phyloP scores from a whole-genome alignment of 2,888 invertebrate species.

The Clostera curtula region DNA sequence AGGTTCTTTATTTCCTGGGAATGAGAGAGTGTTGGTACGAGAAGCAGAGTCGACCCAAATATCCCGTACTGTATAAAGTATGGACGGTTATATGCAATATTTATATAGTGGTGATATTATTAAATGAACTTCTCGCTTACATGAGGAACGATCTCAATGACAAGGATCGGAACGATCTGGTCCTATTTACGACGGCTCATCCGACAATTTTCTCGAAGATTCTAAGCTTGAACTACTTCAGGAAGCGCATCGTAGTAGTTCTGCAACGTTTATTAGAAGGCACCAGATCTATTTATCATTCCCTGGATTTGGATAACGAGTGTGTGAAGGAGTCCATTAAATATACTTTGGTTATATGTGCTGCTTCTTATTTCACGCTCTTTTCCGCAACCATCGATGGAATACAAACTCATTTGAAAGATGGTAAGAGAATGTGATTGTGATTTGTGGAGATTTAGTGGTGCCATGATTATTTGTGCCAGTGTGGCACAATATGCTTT shows the following conservation, averaged over 20 bases:
- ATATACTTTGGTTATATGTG: constrained; percentile 18
- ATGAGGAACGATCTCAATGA: constrained; percentile 29
- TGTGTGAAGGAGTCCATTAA: constrained; percentile 28
- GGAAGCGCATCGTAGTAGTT: constrained; percentile 24
- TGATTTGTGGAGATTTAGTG: too few relatives aligned
- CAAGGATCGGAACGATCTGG: constrained; percentile 35
- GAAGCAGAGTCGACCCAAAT: constrained; percentile 5
- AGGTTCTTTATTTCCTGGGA: constrained; percentile 30
- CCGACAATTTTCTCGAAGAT: constrained; percentile 31
- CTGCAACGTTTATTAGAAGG: constrained; percentile 36
- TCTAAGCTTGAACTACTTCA: constrained; percentile 28
- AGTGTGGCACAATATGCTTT: too few relatives aligned
- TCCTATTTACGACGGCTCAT: constrained; percentile 36
- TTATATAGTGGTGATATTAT: constrained; percentile 23
- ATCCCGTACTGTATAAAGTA: constrained; percentile 20
- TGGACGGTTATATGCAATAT: constrained; percentile 32
- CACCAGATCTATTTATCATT: constrained; percentile 19
- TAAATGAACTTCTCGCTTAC: constrained; percentile 31
- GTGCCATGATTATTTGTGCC: too few relatives aligned
- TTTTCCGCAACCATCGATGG: constrained; percentile 24
- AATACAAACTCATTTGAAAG: constrained; percentile 24
- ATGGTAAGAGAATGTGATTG: constrained; percentile 33
- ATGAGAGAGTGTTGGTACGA: constrained; percentile 42
- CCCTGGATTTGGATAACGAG: constrained; percentile 23
- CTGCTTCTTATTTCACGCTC: constrained; percentile 22